Evolutionary conservation across 1,140 invertebrate species (phyloP).

Genomic region (Vanessa tameamea): DNA sequence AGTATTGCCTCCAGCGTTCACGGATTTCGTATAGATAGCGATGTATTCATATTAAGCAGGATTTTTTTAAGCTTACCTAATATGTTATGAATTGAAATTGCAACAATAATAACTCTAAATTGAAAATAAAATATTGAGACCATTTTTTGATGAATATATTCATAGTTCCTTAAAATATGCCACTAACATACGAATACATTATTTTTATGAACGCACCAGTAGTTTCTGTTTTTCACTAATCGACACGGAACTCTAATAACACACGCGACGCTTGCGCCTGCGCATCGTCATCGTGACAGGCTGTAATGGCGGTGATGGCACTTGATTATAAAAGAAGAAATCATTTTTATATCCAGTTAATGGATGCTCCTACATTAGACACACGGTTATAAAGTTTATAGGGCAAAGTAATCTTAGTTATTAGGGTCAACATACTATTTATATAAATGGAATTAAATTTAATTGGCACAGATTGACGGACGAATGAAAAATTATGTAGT

Average conservation of each 20-base stretch:
- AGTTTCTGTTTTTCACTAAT: conserved; percentile 1
- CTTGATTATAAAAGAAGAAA: conserved; percentile 56
- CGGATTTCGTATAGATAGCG: no score
- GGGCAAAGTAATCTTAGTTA: conserved; percentile 13
- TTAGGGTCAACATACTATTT: background rate
- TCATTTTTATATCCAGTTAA: conserved; percentile 62
- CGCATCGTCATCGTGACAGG: conserved; percentile 62
- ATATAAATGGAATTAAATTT: background rate
- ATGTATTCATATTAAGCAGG: no score
- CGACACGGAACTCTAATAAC: conserved; percentile 23
- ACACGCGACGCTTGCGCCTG: conserved; percentile 49
- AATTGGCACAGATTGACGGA: no score
- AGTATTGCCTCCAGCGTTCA: no score
- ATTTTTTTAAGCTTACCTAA: no score
- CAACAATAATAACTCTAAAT: no score
- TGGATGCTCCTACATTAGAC: conserved; percentile 39
- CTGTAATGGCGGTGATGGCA: conserved; percentile 49
- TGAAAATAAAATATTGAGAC: no score
- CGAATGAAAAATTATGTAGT: no score
- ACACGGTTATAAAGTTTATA: conserved; percentile 21
- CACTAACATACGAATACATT: background rate
- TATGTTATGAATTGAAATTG: no score
- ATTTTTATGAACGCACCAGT: background rate
- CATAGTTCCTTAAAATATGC: background rate
- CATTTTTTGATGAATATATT: background rate